Conservation (phyloP, 1,140 invertebrate genomes). For the Orussus abietinus region DNA sequence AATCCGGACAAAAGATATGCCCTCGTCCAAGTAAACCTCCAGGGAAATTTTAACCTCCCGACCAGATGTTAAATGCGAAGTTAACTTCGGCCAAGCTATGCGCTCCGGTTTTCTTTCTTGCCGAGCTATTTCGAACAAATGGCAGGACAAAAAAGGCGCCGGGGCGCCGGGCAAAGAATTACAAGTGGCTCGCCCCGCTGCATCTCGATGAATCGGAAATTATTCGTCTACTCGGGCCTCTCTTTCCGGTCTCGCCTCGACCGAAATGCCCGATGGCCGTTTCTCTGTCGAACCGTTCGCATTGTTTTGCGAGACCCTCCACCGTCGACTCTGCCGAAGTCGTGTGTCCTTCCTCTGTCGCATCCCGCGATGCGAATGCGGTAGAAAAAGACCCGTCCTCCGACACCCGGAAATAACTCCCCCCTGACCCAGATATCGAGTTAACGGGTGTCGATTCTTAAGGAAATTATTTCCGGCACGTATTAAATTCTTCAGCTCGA, state of each 20-base stretch:
- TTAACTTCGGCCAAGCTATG: constrained; percentile 39
- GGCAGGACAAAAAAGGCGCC: constrained; percentile 34
- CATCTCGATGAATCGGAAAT: constrained; percentile 51
- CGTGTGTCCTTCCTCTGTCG: constrained; percentile 5
- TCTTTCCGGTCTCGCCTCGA: too few species aligned
- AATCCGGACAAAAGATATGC: constrained; percentile 32
- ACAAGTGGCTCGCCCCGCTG: constrained; percentile 47
- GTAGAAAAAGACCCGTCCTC: too few species aligned
- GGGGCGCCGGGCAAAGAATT: constrained; percentile 42
- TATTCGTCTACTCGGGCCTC: too few species aligned
- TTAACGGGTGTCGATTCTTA: too few species aligned
- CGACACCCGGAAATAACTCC: too few species aligned
- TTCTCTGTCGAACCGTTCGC: constrained; percentile 10
- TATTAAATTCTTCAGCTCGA: too few species aligned
- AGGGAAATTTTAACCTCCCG: constrained; percentile 47
- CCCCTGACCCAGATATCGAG: too few species aligned
- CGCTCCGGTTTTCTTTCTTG: constrained; percentile 17
- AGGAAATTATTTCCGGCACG: too few species aligned
- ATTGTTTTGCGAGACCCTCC: constrained; percentile 13
- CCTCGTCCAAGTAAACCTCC: constrained; percentile 34
- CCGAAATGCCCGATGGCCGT: background rate
- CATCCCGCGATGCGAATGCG: background rate
- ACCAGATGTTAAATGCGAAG: constrained; percentile 47
- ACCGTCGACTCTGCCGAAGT: constrained; percentile 16
- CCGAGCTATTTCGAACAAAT: constrained; percentile 37